Evolutionary conservation across 2,888 invertebrate species (phyloP).

Genomic region (Protodeltote pygarga): DNA sequence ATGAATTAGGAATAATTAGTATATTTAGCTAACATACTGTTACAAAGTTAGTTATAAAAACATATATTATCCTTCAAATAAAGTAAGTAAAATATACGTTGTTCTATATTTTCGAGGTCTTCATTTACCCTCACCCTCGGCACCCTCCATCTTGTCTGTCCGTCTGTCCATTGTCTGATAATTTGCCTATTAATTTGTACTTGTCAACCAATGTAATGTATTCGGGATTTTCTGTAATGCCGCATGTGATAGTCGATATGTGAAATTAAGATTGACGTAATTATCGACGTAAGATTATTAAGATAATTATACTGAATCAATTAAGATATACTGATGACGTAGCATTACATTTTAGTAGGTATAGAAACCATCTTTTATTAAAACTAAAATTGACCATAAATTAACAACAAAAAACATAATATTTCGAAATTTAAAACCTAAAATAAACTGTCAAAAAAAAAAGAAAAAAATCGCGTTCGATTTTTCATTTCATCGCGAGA

Average conservation of each 20-base stretch:
- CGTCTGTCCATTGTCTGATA: constrained; percentile 57
- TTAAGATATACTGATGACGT: too few species aligned
- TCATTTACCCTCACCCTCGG: constrained; percentile 47
- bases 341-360: too few species aligned
- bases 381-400: too few species aligned
- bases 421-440: too few species aligned
- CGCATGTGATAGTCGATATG: too few species aligned
- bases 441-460: neutral
- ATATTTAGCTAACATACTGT: neutral
- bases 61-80: constrained; percentile 6
- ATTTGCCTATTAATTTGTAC: constrained; percentile 51
- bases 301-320: too few species aligned
- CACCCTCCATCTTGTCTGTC: constrained; percentile 43
- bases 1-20: too few species aligned
- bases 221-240: constrained; percentile 10
- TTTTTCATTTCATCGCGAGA: constrained; percentile 58
- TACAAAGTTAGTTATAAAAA: neutral
- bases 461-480: constrained; percentile 20
- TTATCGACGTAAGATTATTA: too few species aligned
- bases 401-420: too few species aligned
- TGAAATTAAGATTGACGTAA: too few species aligned
- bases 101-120: constrained; percentile 41
- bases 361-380: too few species aligned
- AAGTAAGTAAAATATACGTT: neutral
- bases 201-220: constrained; percentile 27